Conservation (phyloP, 2,113 vertebrate species). For the Lepus timidus region DNA sequence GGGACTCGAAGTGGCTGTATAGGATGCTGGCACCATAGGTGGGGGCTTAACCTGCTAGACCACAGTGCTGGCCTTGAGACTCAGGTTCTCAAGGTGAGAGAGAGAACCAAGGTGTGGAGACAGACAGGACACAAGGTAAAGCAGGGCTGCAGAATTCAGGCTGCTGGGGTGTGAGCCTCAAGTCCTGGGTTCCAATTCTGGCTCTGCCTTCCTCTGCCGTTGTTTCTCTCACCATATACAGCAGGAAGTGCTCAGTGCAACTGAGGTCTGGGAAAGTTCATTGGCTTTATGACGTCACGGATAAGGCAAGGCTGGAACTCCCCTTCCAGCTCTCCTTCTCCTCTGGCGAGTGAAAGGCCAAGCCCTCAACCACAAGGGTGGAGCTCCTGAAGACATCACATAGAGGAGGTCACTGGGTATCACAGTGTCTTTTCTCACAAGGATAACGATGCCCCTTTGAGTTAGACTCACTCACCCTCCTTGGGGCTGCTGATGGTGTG, state of each 20-base stretch:
- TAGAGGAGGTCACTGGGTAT: neutral
- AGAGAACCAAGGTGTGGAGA: neutral
- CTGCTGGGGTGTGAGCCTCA: neutral
- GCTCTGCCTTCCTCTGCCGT: neutral
- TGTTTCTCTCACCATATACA: neutral
- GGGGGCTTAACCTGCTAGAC: too few species aligned
- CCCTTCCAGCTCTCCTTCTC: neutral
- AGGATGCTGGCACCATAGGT: too few species aligned
- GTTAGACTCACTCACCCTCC: neutral
- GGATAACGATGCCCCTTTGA: constrained; percentile 55
- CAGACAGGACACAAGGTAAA: rapidly evolving
- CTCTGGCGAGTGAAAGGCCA: rapidly evolving
- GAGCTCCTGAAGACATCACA: neutral
- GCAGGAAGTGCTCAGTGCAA: neutral
- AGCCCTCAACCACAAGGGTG: rapidly evolving
- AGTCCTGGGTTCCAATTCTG: constrained; percentile 19
- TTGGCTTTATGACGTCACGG: neutral
- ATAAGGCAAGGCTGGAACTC: neutral
- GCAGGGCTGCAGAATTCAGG: neutral
- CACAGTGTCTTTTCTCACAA: constrained; percentile 14
- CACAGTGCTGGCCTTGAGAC: neutral
- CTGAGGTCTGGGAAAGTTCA: neutral
- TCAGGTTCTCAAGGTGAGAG: neutral
- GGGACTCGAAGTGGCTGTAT: too few species aligned
- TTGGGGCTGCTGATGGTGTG: neutral